These are phyloP conservation scores for Liodrosophila aerea DNA, from an alignment of 2,888 invertebrate genomes.

Conservation along the genomic window DNA sequence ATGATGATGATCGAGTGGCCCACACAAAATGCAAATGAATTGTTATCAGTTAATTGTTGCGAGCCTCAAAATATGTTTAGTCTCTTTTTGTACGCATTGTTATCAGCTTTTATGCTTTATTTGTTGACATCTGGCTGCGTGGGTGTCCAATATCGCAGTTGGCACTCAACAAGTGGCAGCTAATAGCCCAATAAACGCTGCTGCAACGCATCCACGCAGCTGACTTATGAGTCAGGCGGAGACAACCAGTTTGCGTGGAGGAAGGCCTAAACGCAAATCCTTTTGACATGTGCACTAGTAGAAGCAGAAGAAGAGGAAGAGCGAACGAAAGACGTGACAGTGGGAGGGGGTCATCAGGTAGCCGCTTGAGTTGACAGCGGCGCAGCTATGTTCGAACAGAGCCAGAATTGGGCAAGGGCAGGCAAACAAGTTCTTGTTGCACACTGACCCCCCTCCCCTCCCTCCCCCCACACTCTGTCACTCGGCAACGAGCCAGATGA, in stretches of 20 bases:
- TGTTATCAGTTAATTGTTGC: slow-evolving; percentile 55
- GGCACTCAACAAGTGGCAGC: slow-evolving; percentile 69
- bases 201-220: slow-evolving; percentile 36
- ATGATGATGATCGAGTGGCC: slow-evolving; percentile 13
- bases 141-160: slow-evolving; percentile 54
- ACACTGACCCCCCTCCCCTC: slow-evolving; percentile 5
- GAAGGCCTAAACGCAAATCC: slow-evolving; percentile 50
- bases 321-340: background rate
- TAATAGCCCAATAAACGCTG: slow-evolving; percentile 69
- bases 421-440: slow-evolving; percentile 57
- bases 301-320: slow-evolving; percentile 2
- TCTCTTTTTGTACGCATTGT: slow-evolving; percentile 20
- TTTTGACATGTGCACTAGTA: slow-evolving; percentile 54
- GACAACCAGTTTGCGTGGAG: slow-evolving; percentile 57
- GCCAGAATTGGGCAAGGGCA: slow-evolving; percentile 70
- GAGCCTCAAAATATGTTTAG: no score
- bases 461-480: background rate
- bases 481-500: slow-evolving; percentile 51
- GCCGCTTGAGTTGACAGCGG: slow-evolving; percentile 53
- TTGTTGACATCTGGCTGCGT: slow-evolving; percentile 49
- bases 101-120: slow-evolving; percentile 61
- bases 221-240: slow-evolving; percentile 46
- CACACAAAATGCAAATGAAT: slow-evolving; percentile 68
- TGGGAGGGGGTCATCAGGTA: slow-evolving; percentile 2
- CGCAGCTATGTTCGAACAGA: slow-evolving; percentile 14